Evolutionary conservation across 2,888 invertebrate species (phyloP).

Genomic region (Beris chalybata): DNA sequence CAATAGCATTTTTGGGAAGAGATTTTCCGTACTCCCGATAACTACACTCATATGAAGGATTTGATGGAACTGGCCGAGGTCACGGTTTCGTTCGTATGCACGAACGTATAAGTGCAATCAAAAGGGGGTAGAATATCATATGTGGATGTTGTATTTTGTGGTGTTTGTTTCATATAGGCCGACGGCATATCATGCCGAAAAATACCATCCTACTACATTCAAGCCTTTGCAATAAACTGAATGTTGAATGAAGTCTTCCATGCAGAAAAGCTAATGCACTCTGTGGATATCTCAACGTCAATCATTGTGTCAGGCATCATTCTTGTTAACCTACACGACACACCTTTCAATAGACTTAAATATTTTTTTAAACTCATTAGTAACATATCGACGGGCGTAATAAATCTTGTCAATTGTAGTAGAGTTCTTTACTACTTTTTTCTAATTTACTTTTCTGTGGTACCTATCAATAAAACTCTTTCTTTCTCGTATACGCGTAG

Average conservation of each 20-base stretch:
- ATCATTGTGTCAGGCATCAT: slow-evolving; percentile 41
- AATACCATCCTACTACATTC: slow-evolving; percentile 1
- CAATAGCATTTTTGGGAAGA: slow-evolving; percentile 39
- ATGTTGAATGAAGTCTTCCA: slow-evolving; percentile 44
- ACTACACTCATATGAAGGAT: slow-evolving; percentile 1
- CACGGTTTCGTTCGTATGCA: slow-evolving; percentile 1
- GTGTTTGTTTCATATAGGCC: no score
- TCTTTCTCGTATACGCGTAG: no score
- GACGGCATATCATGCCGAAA: no score
- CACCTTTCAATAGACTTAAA: slow-evolving; percentile 14
- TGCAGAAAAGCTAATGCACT: slow-evolving; percentile 53
- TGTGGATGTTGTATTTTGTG: no score
- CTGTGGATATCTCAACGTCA: slow-evolving; percentile 51
- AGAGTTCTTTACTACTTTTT: no score
- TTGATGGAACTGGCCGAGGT: background rate
- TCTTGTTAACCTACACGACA: slow-evolving; percentile 24
- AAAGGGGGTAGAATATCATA: background rate
- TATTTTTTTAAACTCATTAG: no score
- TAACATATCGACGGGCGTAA: no score
- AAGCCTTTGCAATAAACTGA: slow-evolving; percentile 40
- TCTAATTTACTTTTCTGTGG: no score
- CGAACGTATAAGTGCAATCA: background rate
- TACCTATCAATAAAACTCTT: no score
- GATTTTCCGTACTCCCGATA: slow-evolving; percentile 27
- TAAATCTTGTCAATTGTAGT: no score